Evolutionary conservation across 2,113 vertebrate genomes (phyloP).

Genomic region (Oryzias woworae): DNA sequence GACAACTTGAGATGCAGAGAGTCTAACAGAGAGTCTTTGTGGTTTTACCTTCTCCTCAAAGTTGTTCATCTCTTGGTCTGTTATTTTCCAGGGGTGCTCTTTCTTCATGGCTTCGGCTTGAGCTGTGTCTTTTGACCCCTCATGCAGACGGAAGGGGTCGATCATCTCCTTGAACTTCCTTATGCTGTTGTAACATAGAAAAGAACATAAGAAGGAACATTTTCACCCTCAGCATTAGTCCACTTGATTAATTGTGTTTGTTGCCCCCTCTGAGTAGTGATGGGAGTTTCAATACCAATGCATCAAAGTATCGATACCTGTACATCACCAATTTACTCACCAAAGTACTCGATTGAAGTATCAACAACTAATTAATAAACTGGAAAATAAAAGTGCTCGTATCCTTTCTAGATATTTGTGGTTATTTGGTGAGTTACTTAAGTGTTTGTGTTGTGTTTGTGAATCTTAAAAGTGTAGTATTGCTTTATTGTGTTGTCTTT

Average conservation of each 20-base stretch:
- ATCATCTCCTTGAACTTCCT: slow-evolving; percentile 95
- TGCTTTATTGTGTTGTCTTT: too few relatives aligned
- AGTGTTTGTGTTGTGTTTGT: too few relatives aligned
- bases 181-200: slow-evolving; percentile 78
- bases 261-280: not conserved
- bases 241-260: slow-evolving; percentile 12
- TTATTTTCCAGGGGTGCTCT: slow-evolving; percentile 92
- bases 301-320: too few relatives aligned
- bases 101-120: slow-evolving; percentile 86
- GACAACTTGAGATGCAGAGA: too few relatives aligned
- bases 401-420: too few relatives aligned
- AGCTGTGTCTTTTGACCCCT: slow-evolving; percentile 83
- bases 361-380: too few relatives aligned
- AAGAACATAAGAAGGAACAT: slow-evolving; percentile 2
- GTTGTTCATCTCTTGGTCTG: slow-evolving; percentile 87
- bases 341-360: too few relatives aligned
- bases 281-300: too few relatives aligned
- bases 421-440: too few relatives aligned
- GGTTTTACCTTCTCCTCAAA: slow-evolving; percentile 91
- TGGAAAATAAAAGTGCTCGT: too few relatives aligned
- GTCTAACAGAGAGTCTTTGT: not conserved
- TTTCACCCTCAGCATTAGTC: not conserved
- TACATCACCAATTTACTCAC: too few relatives aligned
- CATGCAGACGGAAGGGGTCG: slow-evolving; percentile 89
- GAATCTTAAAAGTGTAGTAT: too few relatives aligned